Evolutionary conservation across 2,888 invertebrate genomes (phyloP).

Genomic region (Falcaria lacertinaria): DNA sequence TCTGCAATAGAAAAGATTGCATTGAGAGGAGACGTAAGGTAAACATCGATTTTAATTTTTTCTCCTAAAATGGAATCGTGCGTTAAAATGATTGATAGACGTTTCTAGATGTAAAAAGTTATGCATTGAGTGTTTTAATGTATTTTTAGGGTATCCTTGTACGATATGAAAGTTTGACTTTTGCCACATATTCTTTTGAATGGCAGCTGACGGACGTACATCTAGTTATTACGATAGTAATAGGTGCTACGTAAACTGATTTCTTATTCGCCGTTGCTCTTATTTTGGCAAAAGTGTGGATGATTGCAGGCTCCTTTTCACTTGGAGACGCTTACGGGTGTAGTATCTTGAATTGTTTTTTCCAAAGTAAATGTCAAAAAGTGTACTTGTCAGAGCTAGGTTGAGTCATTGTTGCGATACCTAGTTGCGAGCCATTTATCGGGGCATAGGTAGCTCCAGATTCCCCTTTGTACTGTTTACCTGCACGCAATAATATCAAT

Average conservation of each 20-base stretch:
- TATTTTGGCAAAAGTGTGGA: constrained; percentile 40
- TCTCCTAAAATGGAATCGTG: constrained; percentile 61
- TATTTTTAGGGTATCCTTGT: constrained; percentile 80
- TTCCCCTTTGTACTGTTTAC: constrained; percentile 44
- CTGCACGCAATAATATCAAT: constrained; percentile 18
- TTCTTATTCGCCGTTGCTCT: constrained; percentile 39
- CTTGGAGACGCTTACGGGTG: constrained; percentile 46
- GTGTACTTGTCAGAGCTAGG: constrained; percentile 75
- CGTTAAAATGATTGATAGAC: constrained; percentile 42
- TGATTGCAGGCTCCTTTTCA: constrained; percentile 31
- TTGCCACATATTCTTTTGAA: constrained; percentile 80
- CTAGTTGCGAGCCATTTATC: constrained; percentile 54
- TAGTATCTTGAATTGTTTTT: constrained; percentile 62
- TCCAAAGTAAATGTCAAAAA: constrained; percentile 71
- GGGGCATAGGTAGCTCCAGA: constrained; percentile 32
- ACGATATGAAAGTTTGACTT: constrained; percentile 80
- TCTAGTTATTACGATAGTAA: constrained; percentile 48
- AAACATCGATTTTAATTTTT: constrained; percentile 79
- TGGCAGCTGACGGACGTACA: constrained; percentile 78
- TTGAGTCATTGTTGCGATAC: constrained; percentile 76
- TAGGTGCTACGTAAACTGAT: constrained; percentile 62
- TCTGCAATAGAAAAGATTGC: constrained; percentile 78
- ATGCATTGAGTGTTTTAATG: constrained; percentile 64
- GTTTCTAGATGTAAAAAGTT: constrained; percentile 36
- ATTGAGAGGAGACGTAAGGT: constrained; percentile 78